These are phyloP conservation scores for Halotydeus destructor DNA, from an alignment of 1,140 invertebrate genomes.

Conservation along the genomic window DNA sequence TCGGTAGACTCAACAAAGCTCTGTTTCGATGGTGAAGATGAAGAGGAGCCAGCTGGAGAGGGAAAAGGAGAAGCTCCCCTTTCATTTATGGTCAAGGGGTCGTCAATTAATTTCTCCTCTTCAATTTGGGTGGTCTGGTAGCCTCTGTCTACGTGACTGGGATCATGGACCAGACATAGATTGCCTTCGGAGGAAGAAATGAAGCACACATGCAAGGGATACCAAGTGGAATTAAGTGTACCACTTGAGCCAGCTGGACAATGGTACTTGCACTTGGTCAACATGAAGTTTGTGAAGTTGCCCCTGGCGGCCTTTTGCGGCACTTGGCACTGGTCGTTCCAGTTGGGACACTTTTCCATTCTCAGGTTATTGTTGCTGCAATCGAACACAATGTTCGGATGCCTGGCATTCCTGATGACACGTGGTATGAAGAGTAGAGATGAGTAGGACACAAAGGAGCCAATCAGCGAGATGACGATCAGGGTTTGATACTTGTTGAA, in stretches of 20 bases:
- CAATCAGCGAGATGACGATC: slow-evolving; percentile 10
- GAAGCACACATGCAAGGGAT: slow-evolving; percentile 18
- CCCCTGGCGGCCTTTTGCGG: slow-evolving; percentile 4
- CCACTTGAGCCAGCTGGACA: slow-evolving; percentile 10
- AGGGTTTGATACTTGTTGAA: slow-evolving; percentile 13
- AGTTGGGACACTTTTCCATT: slow-evolving; percentile 18
- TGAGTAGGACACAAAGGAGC: slow-evolving; percentile 13
- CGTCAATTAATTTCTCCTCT: too few relatives aligned
- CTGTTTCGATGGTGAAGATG: not conserved
- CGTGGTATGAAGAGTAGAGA: slow-evolving; percentile 18
- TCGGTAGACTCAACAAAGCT: not conserved
- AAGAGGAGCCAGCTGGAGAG: not conserved
- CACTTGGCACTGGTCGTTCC: slow-evolving; percentile 14
- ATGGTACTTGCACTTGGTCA: slow-evolving; percentile 16
- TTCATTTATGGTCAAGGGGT: too few relatives aligned
- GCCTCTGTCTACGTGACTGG: not conserved
- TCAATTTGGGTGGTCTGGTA: not conserved
- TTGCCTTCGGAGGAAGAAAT: slow-evolving; percentile 5
- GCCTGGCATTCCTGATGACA: slow-evolving; percentile 10
- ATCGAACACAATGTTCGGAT: slow-evolving; percentile 16
- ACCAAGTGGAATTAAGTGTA: slow-evolving; percentile 6
- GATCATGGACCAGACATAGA: slow-evolving; percentile 13
- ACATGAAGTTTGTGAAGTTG: slow-evolving; percentile 16
- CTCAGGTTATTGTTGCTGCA: slow-evolving; percentile 14
- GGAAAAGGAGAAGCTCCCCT: not conserved